Percentiles rank a stretch among this genome's conserved stretches.
Conservation (phyloP, 2,113 vertebrate species). For the Onychostruthus taczanowskii region DNA sequence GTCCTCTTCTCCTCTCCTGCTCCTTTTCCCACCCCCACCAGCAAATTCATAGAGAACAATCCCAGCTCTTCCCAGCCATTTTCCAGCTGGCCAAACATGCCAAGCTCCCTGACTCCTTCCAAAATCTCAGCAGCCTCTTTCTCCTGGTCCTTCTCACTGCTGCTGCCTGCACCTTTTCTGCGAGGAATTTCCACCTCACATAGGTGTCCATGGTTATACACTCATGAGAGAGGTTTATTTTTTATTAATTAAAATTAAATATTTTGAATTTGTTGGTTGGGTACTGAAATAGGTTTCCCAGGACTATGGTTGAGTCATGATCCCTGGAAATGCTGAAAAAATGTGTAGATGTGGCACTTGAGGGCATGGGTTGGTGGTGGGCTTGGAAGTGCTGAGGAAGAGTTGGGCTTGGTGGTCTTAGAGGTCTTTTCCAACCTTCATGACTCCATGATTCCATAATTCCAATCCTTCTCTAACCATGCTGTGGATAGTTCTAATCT, state of each 20-base stretch:
- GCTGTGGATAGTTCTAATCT: background rate
- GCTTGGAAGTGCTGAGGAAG: background rate
- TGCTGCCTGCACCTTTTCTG: background rate
- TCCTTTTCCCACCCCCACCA: slow-evolving; percentile 33
- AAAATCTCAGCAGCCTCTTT: background rate
- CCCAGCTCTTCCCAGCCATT: background rate
- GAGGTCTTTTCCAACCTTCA: background rate
- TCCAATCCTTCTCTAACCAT: background rate
- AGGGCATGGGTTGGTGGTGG: no score
- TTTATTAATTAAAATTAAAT: background rate
- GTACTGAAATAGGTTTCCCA: background rate
- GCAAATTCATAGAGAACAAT: slow-evolving; percentile 35
- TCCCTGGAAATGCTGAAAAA: background rate
- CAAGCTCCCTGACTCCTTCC: background rate
- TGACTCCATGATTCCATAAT: background rate
- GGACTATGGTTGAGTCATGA: background rate
- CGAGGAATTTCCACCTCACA: background rate
- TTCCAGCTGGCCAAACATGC: background rate
- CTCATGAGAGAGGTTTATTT: background rate
- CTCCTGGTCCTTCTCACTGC: background rate
- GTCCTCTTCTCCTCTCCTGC: slow-evolving; percentile 26
- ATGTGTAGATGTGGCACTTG: no score
- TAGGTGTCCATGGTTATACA: accelerated
- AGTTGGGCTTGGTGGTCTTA: background rate
- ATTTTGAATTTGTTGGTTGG: background rate